phyloP scores from a whole-genome alignment of 2,888 invertebrate genomes.

The Subacronicta megacephala region DNA sequence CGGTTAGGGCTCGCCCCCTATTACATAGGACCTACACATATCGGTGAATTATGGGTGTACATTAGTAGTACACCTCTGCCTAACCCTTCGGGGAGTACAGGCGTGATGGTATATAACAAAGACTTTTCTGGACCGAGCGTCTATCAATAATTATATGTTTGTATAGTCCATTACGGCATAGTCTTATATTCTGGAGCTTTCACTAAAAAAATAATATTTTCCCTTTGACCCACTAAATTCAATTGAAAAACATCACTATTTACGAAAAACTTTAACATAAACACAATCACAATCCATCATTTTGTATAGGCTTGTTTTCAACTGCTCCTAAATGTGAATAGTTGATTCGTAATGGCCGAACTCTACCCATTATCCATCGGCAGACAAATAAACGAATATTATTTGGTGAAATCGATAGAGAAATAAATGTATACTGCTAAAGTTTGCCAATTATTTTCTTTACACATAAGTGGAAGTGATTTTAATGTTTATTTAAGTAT shows the following conservation, averaged over 20 bases:
- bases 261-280: conserved; percentile 51
- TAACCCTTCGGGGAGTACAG: too few relatives aligned
- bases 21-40: too few relatives aligned
- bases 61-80: too few relatives aligned
- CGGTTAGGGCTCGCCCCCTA: too few relatives aligned
- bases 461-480: conserved; percentile 47
- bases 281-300: conserved; percentile 52
- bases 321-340: conserved; percentile 54
- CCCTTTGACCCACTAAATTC: too few relatives aligned
- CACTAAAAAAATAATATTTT: too few relatives aligned
- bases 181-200: too few relatives aligned
- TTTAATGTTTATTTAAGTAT: conserved; percentile 33
- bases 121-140: too few relatives aligned
- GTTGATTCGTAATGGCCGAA: conserved; percentile 56
- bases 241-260: conserved; percentile 40
- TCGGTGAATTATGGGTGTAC: too few relatives aligned
- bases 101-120: too few relatives aligned
- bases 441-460: conserved; percentile 54
- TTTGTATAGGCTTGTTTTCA: conserved; percentile 56
- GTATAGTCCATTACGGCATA: too few relatives aligned
- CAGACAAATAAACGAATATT: conserved; percentile 61
- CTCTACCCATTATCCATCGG: conserved; percentile 51
- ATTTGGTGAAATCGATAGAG: conserved; percentile 52
- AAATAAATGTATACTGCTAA: conserved; percentile 53
- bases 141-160: too few relatives aligned